Evolutionary conservation across 2,797 vertebrate genomes (phyloP).

Genomic region (Oryzias sinensis): DNA sequence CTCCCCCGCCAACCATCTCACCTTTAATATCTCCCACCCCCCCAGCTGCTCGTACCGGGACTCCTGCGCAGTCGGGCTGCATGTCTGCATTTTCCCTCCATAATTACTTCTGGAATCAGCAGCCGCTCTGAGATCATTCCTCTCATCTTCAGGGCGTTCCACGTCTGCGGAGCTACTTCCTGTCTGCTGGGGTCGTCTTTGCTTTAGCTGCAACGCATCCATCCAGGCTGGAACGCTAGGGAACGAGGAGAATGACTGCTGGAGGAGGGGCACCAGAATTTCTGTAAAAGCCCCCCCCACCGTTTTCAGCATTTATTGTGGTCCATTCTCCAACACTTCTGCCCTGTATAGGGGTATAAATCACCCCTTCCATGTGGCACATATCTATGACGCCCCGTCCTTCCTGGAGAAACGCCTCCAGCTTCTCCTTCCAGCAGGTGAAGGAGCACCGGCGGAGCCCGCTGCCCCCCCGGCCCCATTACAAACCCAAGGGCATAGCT

Average conservation of each 20-base stretch:
- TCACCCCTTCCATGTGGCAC: slow-evolving; percentile 1
- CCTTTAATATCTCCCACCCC: slow-evolving; percentile 66
- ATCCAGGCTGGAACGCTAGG: too few species aligned
- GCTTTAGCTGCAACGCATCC: slow-evolving; percentile 13
- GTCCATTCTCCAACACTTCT: slow-evolving; percentile 1
- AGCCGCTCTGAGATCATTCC: slow-evolving; percentile 23
- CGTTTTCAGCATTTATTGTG: slow-evolving; percentile 7
- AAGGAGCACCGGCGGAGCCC: slow-evolving; percentile 15
- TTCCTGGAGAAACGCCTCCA: not conserved
- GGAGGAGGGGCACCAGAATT: not conserved
- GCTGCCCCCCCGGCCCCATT: slow-evolving; percentile 38
- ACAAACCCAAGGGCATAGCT: slow-evolving; percentile 55
- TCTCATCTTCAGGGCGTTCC: slow-evolving; percentile 33
- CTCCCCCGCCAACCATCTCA: slow-evolving; percentile 52
- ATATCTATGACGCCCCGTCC: slow-evolving; percentile 10
- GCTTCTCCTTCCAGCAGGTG: slow-evolving; percentile 26
- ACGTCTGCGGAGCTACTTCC: slow-evolving; percentile 10
- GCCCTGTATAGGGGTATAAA: not conserved
- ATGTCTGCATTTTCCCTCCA: slow-evolving; percentile 40
- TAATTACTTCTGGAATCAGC: slow-evolving; percentile 56
- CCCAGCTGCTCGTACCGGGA: slow-evolving; percentile 40
- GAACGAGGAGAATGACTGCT: not conserved
- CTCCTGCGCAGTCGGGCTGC: slow-evolving; percentile 23
- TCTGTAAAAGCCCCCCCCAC: not conserved
- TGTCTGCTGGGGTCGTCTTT: not conserved